A percentile compares a stretch with the other conserved stretches of the same genome.
phyloP scores from a whole-genome alignment of 2,797 vertebrate species.

The Darevskia mixta region DNA sequence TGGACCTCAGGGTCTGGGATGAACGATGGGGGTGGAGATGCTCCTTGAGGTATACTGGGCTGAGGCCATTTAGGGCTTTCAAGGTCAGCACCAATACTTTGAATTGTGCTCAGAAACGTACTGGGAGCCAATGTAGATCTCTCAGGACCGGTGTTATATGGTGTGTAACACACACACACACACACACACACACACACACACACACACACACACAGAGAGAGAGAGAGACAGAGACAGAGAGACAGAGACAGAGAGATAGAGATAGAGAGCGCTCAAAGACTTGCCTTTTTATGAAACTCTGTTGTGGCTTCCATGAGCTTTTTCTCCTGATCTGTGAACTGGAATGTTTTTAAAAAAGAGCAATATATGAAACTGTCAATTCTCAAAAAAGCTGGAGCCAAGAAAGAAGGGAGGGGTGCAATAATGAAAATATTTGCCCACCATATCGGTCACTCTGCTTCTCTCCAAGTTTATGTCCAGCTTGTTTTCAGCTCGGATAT shows the following conservation, averaged over 20 bases:
- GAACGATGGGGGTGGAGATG: too few species aligned
- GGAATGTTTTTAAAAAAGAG: constrained; percentile 36
- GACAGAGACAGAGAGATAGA: not conserved
- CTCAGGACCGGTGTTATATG: too few species aligned
- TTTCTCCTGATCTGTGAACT: constrained; percentile 96
- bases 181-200: not conserved
- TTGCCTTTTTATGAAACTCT: constrained; percentile 92
- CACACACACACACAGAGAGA: too few species aligned
- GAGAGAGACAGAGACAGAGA: not conserved
- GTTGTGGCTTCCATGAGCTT: constrained; percentile 92
- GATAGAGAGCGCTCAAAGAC: not conserved
- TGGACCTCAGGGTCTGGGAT: too few species aligned
- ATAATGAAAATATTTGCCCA: constrained; percentile 49
- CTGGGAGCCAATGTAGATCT: too few species aligned
- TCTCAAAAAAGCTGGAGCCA: constrained; percentile 12
- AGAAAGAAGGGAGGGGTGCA: not conserved
- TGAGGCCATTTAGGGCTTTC: too few species aligned
- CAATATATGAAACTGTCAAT: constrained; percentile 7
- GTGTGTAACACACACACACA: not conserved
- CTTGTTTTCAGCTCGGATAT: constrained; percentile 89
- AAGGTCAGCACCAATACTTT: too few species aligned
- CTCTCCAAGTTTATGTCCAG: constrained; percentile 95
- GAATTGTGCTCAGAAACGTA: too few species aligned
- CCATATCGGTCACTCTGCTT: constrained; percentile 90
- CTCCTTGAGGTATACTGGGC: too few species aligned